Evolutionary conservation across 2,797 vertebrate genomes (phyloP).

Genomic region (Jordanella pulchra): DNA sequence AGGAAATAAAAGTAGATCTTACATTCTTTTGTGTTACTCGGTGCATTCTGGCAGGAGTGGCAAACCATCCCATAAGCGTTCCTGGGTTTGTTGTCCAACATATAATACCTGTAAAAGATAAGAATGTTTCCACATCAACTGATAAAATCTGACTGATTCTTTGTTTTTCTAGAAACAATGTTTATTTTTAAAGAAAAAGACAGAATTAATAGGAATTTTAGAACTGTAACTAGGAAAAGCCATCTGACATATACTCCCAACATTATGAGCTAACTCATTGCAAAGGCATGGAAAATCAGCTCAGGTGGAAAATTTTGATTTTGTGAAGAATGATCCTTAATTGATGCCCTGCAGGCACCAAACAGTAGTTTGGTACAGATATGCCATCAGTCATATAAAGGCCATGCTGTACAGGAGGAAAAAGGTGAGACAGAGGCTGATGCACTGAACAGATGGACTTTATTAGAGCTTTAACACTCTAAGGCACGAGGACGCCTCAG

Average conservation of each 20-base stretch:
- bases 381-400: constrained; percentile 39
- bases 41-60: constrained; percentile 92
- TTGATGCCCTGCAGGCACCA: constrained; percentile 47
- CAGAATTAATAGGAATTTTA: not conserved
- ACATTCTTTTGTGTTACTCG: constrained; percentile 96
- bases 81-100: constrained; percentile 90
- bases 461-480: constrained; percentile 46
- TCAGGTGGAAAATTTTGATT: constrained; percentile 64
- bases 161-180: not conserved
- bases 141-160: not conserved
- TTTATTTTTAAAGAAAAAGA: not conserved
- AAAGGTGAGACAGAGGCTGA: constrained; percentile 11
- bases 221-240: not conserved
- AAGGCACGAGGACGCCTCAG: constrained; percentile 22
- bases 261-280: constrained; percentile 8
- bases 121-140: not conserved
- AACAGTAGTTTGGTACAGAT: constrained; percentile 36
- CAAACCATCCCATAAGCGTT: constrained; percentile 96
- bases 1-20: constrained; percentile 68
- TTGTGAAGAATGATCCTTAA: constrained; percentile 50
- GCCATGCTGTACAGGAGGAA: constrained; percentile 17
- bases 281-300: constrained; percentile 28
- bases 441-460: constrained; percentile 19
- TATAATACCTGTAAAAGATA: constrained; percentile 86
- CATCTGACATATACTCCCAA: not conserved